Evolutionary conservation across 2,888 invertebrate genomes (phyloP), one percentile per base, ranked within the genome.

Genomic region (Ctenicera cuprea): DNA sequence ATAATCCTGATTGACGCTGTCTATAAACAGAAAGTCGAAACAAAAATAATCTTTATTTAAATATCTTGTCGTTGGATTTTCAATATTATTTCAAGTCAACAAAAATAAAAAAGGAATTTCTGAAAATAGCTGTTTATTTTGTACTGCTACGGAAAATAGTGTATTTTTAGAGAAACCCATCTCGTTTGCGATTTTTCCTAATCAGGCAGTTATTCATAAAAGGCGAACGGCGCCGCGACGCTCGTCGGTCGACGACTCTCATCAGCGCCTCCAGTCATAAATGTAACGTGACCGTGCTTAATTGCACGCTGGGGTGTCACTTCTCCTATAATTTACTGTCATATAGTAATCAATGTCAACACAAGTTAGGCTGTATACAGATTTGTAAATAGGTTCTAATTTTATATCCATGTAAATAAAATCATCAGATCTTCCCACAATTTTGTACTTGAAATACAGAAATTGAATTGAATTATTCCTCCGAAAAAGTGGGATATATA

Each of bases 261-360:
- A 70, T 77, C 77, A 78, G 33, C 73, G 76, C 76, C 78, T 76
- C 74, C 62, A 75, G 77, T 77, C 76, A 76, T 79, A 79, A 80
- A 79, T 71, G 79, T 78, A 79, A 79, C 78, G 75, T 77, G 79
- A 79, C 77, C 77, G 71, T 75, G 76, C 75, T 79, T 80, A 80
- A 80, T 79, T 79, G 78, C 76, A 73, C 75, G 59, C 72, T 72
- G 37, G 73, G 73, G 68, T 75, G 75, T 73, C 78, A 74, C 70
- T 74, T 77, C 72, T 73, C 74, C 67, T 74, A 73, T 79, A 80
- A 79, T 79, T 77, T 77, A 75, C 70, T 52, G 63, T 74, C 64
- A 70, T 72, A 73, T 66, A 68, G 69, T 78, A 79, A 80, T 80
- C 77, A 80, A 73, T 77, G 80, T 78, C 80, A 77, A 72, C 77